A percentile compares a stretch with the other conserved stretches of the same genome.
phyloP scores from a whole-genome alignment of 1,140 invertebrate species.

The Helicorthomorpha holstii region DNA sequence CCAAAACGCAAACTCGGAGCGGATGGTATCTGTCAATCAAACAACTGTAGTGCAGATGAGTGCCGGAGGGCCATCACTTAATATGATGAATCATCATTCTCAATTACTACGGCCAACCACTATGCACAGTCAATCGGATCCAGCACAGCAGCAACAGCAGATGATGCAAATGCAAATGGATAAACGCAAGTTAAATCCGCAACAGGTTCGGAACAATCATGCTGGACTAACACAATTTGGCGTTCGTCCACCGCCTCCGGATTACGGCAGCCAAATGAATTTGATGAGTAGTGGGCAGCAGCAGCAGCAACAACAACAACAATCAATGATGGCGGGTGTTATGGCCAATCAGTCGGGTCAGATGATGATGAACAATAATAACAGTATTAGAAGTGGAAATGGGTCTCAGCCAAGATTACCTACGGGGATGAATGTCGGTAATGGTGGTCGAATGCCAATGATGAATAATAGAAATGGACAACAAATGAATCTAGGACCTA shows the following conservation, averaged over 20 bases:
- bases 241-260: not conserved
- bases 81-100: conserved; percentile 1
- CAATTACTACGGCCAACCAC: not conserved
- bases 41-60: too few species aligned
- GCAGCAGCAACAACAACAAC: conserved; percentile 6
- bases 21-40: too few species aligned
- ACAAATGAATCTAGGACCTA: too few species aligned
- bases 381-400: not conserved
- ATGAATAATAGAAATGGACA: too few species aligned
- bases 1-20: too few species aligned
- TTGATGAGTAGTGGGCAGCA: not conserved
- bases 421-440: too few species aligned
- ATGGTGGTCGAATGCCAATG: too few species aligned
- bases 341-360: not conserved
- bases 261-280: not conserved
- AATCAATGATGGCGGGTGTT: not conserved
- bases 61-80: too few species aligned
- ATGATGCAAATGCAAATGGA: not conserved
- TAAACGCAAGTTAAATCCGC: not conserved
- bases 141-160: not conserved
- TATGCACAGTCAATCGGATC: not conserved
- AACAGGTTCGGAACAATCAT: not conserved
- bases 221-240: not conserved
- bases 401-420: not conserved
- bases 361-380: too few species aligned